These are phyloP conservation scores for Epinotia nisella DNA, from an alignment of 2,888 invertebrate species.

Conservation along the genomic window DNA sequence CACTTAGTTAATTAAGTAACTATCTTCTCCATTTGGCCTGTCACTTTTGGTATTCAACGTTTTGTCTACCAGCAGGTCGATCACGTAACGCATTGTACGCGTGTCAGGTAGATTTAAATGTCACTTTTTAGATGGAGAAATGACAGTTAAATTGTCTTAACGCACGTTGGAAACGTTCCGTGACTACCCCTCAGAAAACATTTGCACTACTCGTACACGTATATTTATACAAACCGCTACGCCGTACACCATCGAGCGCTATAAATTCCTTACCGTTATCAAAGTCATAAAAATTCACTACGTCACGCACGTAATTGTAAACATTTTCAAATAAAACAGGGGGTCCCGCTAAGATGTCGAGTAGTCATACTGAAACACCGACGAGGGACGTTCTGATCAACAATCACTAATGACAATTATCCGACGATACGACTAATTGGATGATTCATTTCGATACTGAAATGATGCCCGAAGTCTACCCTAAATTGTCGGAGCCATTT, in stretches of 20 bases:
- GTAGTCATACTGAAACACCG: slow-evolving; percentile 51
- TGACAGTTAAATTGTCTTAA: no score
- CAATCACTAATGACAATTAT: not conserved
- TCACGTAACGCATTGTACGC: no score
- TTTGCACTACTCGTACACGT: not conserved
- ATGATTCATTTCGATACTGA: not conserved
- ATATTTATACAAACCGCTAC: slow-evolving; percentile 8
- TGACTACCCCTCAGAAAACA: no score
- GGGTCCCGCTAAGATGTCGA: slow-evolving; percentile 51
- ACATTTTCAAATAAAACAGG: slow-evolving; percentile 64
- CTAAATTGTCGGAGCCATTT: slow-evolving; percentile 59
- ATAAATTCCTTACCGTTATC: slow-evolving; percentile 50
- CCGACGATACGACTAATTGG: not conserved
- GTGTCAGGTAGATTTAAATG: no score
- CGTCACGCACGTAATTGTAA: slow-evolving; percentile 58
- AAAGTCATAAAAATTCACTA: slow-evolving; percentile 58
- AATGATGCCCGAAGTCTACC: slow-evolving; percentile 56
- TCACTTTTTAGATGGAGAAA: no score
- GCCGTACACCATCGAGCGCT: slow-evolving; percentile 12
- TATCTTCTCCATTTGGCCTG: not conserved
- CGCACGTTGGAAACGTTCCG: no score
- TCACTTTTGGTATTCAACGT: no score
- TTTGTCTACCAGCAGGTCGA: no score
- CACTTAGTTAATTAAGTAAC: not conserved
- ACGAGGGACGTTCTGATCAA: slow-evolving; percentile 7